These are phyloP conservation scores for Tachina lurida DNA, from an alignment of 2,888 invertebrate species.

Conservation along the genomic window DNA sequence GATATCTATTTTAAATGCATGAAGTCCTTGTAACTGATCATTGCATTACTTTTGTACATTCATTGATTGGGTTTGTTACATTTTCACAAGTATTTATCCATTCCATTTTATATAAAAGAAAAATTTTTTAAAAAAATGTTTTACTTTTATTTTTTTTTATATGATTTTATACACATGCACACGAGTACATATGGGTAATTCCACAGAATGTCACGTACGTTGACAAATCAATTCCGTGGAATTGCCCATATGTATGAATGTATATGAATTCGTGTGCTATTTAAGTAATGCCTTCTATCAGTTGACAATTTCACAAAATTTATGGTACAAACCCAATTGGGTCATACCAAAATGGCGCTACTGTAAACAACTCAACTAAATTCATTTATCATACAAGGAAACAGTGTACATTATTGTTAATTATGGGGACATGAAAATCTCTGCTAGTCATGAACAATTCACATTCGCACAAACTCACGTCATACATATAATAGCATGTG, in stretches of 20 bases:
- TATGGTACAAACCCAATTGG: constrained; percentile 25
- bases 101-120: too few species aligned
- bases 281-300: neutral
- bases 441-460: constrained; percentile 31
- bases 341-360: constrained; percentile 29
- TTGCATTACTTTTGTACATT: too few species aligned
- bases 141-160: too few species aligned
- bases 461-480: constrained; percentile 8
- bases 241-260: neutral
- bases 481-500: constrained; percentile 33
- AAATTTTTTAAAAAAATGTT: too few species aligned
- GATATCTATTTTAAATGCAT: too few species aligned
- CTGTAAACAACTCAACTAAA: constrained; percentile 24
- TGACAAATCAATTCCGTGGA: too few species aligned
- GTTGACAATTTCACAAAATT: constrained; percentile 21
- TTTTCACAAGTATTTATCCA: too few species aligned
- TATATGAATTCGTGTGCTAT: too few species aligned
- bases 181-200: neutral
- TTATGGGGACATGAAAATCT: constrained; percentile 63
- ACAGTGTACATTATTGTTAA: constrained; percentile 61
- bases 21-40: too few species aligned
- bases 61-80: too few species aligned
- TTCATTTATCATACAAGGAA: constrained; percentile 37
- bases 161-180: neutral
- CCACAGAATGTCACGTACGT: too few species aligned